Percentiles rank a stretch among this genome's conserved stretches.
phyloP scores from a whole-genome alignment of 2,797 vertebrate species.

The Nasua narica region DNA sequence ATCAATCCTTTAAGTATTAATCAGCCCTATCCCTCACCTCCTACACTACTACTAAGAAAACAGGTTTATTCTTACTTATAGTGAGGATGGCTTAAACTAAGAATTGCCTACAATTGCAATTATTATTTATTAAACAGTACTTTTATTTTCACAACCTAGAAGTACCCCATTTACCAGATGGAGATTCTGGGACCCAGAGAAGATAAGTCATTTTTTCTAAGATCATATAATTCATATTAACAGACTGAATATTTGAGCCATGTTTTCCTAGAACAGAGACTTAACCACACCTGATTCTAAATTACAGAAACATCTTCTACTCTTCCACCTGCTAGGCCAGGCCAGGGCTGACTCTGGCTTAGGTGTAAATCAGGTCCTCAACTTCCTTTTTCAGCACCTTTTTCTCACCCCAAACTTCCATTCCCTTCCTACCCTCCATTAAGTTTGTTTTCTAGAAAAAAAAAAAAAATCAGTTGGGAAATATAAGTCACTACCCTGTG shows the following conservation, averaged over 20 bases:
- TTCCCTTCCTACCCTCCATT: neutral
- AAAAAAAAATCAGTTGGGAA: neutral
- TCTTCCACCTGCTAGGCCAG: neutral
- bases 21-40: neutral
- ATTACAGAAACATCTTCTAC: neutral
- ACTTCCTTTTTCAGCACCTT: neutral
- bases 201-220: neutral
- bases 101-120: neutral
- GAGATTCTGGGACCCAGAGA: neutral
- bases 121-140: neutral
- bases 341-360: neutral
- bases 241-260: neutral
- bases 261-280: neutral
- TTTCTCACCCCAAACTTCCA: neutral
- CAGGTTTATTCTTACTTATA: neutral
- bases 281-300: neutral
- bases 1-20: neutral
- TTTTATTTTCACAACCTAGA: neutral
- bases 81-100: neutral
- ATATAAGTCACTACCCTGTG: neutral
- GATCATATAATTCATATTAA: neutral
- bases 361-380: neutral
- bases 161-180: neutral
- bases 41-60: neutral
- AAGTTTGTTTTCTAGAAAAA: neutral